Evolutionary conservation across 2,113 vertebrate species (phyloP).

Genomic region (Xenopus laevis): DNA sequence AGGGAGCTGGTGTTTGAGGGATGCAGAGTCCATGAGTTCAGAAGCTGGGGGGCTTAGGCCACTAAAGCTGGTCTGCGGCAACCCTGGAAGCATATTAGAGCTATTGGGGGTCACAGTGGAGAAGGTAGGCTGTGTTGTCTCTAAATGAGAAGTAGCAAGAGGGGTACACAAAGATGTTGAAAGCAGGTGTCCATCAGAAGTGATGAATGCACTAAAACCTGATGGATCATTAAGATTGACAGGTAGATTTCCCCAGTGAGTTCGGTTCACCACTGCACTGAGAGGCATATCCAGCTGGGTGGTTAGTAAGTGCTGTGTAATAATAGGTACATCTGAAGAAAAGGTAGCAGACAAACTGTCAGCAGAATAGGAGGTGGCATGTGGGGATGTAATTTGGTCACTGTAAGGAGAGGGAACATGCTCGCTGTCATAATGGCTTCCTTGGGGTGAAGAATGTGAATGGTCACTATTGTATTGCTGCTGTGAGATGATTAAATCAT

Average conservation of each 20-base stretch:
- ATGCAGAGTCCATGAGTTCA: slow-evolving; percentile 82
- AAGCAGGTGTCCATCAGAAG: slow-evolving; percentile 88
- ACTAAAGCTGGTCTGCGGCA: slow-evolving; percentile 84
- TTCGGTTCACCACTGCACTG: slow-evolving; percentile 80
- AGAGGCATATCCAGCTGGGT: slow-evolving; percentile 86
- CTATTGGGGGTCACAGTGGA: slow-evolving; percentile 78
- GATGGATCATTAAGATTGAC: slow-evolving; percentile 84
- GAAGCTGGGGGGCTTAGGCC: slow-evolving; percentile 74
- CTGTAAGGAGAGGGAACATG: slow-evolving; percentile 92
- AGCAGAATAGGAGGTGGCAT: slow-evolving; percentile 72
- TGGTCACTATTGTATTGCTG: slow-evolving; percentile 82
- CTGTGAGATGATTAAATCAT: slow-evolving; percentile 78
- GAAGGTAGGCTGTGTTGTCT: slow-evolving; percentile 88
- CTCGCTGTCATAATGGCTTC: slow-evolving; percentile 95
- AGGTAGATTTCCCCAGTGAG: slow-evolving; percentile 89
- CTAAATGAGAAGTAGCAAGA: slow-evolving; percentile 85
- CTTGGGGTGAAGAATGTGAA: slow-evolving; percentile 81
- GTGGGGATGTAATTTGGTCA: slow-evolving; percentile 91
- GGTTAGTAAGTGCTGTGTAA: slow-evolving; percentile 76
- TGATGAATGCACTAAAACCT: slow-evolving; percentile 88
- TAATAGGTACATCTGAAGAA: slow-evolving; percentile 85
- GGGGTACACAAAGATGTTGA: slow-evolving; percentile 96
- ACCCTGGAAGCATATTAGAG: slow-evolving; percentile 80
- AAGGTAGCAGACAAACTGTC: slow-evolving; percentile 77
- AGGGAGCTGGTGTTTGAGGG: slow-evolving; percentile 94